A percentile compares a stretch with the other conserved stretches of the same genome.
phyloP scores from a whole-genome alignment of 2,888 invertebrate species.

The Willowsia nigromaculata region DNA sequence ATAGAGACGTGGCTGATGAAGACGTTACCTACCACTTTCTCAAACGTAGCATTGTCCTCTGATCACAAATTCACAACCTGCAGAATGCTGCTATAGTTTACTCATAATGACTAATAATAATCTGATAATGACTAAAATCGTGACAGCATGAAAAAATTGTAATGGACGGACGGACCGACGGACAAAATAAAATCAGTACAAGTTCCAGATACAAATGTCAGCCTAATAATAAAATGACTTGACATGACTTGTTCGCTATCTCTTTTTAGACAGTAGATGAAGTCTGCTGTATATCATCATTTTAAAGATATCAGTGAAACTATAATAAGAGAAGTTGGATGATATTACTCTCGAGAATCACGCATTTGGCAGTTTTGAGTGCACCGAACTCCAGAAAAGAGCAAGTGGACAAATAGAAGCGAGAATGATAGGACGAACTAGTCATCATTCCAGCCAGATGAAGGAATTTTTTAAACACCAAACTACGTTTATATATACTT shows the following conservation, averaged over 20 bases:
- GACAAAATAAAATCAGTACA: conserved; percentile 50
- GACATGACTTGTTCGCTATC: neutral
- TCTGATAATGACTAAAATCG: conserved; percentile 20
- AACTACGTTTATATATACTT: neutral
- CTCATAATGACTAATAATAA: too few species aligned
- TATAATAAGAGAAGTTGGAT: conserved; percentile 1
- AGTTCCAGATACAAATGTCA: too few species aligned
- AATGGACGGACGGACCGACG: neutral
- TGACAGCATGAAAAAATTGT: too few species aligned
- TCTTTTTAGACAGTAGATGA: conserved; percentile 10
- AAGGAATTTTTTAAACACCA: conserved; percentile 51
- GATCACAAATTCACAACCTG: too few species aligned
- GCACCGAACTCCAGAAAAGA: conserved; percentile 74
- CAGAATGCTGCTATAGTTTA: too few species aligned
- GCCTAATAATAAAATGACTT: too few species aligned
- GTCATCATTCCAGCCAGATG: neutral
- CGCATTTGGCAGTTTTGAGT: conserved; percentile 71
- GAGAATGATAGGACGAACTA: conserved; percentile 1
- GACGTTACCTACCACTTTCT: too few species aligned
- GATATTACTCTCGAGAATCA: conserved; percentile 54
- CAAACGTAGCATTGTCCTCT: too few species aligned
- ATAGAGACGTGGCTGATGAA: too few species aligned
- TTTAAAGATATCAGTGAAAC: neutral
- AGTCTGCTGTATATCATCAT: conserved; percentile 31
- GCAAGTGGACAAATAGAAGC: conserved; percentile 20